A percentile compares a stretch with the other conserved stretches of the same genome.
These are phyloP conservation scores for Meghimatium bilineatum DNA, from an alignment of 2,888 invertebrate genomes.

Conservation along the genomic window DNA sequence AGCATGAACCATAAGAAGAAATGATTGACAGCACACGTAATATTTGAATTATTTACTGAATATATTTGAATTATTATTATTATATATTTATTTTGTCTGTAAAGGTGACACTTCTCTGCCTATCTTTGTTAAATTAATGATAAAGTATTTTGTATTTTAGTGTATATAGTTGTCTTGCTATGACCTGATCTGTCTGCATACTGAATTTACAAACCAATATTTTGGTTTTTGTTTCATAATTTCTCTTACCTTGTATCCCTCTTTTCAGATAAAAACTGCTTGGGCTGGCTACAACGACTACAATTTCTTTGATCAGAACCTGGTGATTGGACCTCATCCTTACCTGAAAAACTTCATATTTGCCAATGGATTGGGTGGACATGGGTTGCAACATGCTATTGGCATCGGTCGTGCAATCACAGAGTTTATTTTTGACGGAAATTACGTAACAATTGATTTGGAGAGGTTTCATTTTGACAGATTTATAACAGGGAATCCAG, in stretches of 20 bases:
- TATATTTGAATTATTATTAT: too few relatives aligned
- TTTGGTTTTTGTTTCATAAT: neutral
- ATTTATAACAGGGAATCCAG: conserved; percentile 76
- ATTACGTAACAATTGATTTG: conserved; percentile 87
- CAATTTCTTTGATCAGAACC: conserved; percentile 93
- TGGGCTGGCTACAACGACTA: conserved; percentile 93
- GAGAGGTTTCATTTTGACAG: conserved; percentile 88
- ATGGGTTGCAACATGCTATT: conserved; percentile 93
- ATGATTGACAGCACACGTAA: too few relatives aligned
- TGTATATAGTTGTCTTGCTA: too few relatives aligned
- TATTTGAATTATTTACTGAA: too few relatives aligned
- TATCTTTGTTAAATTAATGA: too few relatives aligned
- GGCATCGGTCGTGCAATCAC: conserved; percentile 92
- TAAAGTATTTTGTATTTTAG: too few relatives aligned
- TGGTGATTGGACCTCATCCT: conserved; percentile 92
- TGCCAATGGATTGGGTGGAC: conserved; percentile 95
- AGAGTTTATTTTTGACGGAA: conserved; percentile 88
- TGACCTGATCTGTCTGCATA: too few relatives aligned
- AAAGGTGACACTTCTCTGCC: too few relatives aligned
- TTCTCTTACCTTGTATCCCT: conserved; percentile 30
- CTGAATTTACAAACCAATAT: neutral
- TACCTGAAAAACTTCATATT: conserved; percentile 88
- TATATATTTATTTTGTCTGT: too few relatives aligned
- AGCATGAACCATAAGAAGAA: too few relatives aligned
- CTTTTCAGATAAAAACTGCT: conserved; percentile 84